Base-by-base conservation (phyloP, 2,797 vertebrate species). In the Mycteria americana region DNA sequence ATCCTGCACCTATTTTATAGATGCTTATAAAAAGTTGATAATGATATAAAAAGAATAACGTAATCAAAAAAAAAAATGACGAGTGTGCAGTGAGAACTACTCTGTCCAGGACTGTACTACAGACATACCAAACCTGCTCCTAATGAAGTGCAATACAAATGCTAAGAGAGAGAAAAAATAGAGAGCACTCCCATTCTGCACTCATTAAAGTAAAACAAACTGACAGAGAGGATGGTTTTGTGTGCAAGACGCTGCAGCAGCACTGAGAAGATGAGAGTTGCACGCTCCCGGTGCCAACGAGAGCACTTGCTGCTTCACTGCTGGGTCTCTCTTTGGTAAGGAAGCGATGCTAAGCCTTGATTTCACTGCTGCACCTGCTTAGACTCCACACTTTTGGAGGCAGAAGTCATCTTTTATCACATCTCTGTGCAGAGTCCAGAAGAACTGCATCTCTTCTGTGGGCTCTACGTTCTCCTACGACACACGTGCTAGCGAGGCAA, bases 11-110 rank as follows among this genome's bases (percentile, higher is more conserved):
- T 94, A 85, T 95, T 97, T 94, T 75, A 73, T 89, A 73, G 84
- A 90, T 75, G 69, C 88, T 97, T 95, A 79, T n/a, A 65, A 93
- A 92, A 97, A 96, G 88, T 96, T 97, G 97, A 91, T 97, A 97
- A 96, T 90, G 84, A 69, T 77, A 88, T 74, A 76, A 95, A 95
- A 92, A 69, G 54, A 92, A 88, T 82, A 94, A 75, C 19, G 9
- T 65, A 85, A 91, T 87, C 68, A 64, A 82, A 83, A 54, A 54
- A 67, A 67, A 86, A 74, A 43, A 43, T 30, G 69, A 68, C 78
- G 95, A 93, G 39, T 60, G 7, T 84, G 54, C 76, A 65, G 46
- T 64, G 46, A 95, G 79, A 72, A 45, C 46, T 53, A 13, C 37
- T 86, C 72, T 84, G 50, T 81, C 75, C 70, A 39, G 37, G 78